Evolutionary conservation across 2,797 vertebrate genomes (phyloP), one percentile per base, ranked within the genome.

Genomic region (Hoplostethus mediterraneus): DNA sequence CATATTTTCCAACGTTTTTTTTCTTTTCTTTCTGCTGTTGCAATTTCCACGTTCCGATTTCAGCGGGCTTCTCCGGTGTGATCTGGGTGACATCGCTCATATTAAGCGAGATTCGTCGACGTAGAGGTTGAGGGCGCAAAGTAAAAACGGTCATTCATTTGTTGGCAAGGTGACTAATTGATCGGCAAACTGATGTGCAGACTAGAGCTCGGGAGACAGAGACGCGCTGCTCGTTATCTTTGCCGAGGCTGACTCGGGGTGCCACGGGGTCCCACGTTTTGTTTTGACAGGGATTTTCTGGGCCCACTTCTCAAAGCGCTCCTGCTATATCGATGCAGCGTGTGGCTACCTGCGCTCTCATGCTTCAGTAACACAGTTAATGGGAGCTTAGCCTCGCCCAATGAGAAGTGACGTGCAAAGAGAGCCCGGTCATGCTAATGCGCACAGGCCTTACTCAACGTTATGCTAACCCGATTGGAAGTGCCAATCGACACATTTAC

Each of bases 281-380:
- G 58, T 69, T 73, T 51, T 80, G 83, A 88, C 72, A 75, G 76
- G 60, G 65, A 79, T 75, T 71, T 71, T 59, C 33, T 68, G 75
- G 63, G 40, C 59, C 21, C 21, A 51, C 11, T 25, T 60, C 78
- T 84, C 58, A 55, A 71, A 68, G 58, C 67, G 60, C 36, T 14
- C 4, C 56, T 28, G 60, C 69, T 21, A 42, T 89, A 82, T 85
- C 76, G 73, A 14, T 72, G 77, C 81, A 65, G 68, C 51, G 14
- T 67, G 77, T 12, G 49, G 12, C 72, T 85, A 89, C 79, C 82
- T 89, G 81, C 3, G 13, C 80, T 75, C 80, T 84, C 81, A 89
- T 81, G 89, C 88, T 87, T 87, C 89, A 92, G 80, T 86, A 80
- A 79, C 81, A 88, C 81, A 68, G 81, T 76, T 93, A 93, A 93